Percentiles rank a stretch among this genome's conserved stretches.
These are phyloP conservation scores for Chrysomallon squamiferum DNA, from an alignment of 1,140 invertebrate species.

Conservation along the genomic window DNA sequence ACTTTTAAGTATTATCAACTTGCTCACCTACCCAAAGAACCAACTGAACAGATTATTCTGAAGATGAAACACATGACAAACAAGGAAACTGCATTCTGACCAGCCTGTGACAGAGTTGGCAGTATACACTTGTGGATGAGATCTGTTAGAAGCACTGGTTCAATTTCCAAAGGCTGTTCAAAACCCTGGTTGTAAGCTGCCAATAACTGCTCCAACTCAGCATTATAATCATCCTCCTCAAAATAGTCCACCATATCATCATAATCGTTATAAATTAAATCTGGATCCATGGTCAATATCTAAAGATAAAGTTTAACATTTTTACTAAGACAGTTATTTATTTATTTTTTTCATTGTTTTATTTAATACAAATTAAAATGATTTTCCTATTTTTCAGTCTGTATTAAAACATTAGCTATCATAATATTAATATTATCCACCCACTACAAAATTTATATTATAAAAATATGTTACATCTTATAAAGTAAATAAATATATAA, in stretches of 20 bases:
- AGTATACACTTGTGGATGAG: slow-evolving; percentile 39
- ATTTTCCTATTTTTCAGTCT: too few relatives aligned
- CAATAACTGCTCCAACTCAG: slow-evolving; percentile 26
- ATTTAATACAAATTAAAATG: too few relatives aligned
- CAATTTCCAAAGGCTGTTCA: slow-evolving; percentile 15
- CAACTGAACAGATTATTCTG: slow-evolving; percentile 21
- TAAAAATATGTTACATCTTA: too few relatives aligned
- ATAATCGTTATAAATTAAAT: slow-evolving; percentile 15
- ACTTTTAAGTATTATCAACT: too few relatives aligned
- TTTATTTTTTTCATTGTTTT: too few relatives aligned
- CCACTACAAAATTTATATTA: too few relatives aligned
- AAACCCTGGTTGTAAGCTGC: slow-evolving; percentile 19
- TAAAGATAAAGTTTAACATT: too few relatives aligned
- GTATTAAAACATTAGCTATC: too few relatives aligned
- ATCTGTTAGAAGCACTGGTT: slow-evolving; percentile 26
- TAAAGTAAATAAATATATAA: too few relatives aligned
- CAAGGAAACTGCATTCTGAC: slow-evolving; percentile 25
- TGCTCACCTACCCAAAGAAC: slow-evolving; percentile 16
- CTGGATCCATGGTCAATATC: slow-evolving; percentile 3
- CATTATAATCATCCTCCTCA: slow-evolving; percentile 24
- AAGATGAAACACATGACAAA: slow-evolving; percentile 29
- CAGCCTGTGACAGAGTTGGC: slow-evolving; percentile 30
- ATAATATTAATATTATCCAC: too few relatives aligned
- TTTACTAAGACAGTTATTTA: too few relatives aligned
- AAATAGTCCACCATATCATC: slow-evolving; percentile 20